These are phyloP conservation scores for Eulemur rubriventer DNA, from an alignment of 2,797 vertebrate genomes.

Conservation along the genomic window DNA sequence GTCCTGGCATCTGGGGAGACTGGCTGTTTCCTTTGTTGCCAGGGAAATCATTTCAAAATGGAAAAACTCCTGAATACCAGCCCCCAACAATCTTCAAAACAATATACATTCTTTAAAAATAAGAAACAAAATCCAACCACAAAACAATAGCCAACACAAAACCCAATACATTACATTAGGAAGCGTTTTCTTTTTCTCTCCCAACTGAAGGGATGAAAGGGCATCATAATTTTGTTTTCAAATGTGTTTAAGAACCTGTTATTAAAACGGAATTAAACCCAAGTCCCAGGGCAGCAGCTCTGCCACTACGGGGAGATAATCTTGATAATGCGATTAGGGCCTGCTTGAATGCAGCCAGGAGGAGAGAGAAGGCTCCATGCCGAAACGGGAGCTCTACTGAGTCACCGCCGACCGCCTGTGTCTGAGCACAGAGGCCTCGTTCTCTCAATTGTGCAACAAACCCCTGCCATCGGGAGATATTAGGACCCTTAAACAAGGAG, in stretches of 20 bases:
- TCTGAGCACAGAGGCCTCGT: not conserved
- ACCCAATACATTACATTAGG: not conserved
- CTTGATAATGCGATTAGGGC: slow-evolving; percentile 74
- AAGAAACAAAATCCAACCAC: not conserved
- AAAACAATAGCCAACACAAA: not conserved
- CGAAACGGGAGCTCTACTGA: accelerated
- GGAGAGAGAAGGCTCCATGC: not conserved
- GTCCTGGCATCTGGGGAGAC: slow-evolving; percentile 8
- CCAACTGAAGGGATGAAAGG: slow-evolving; percentile 70
- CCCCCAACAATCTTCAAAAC: not conserved
- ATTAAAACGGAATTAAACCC: slow-evolving; percentile 79
- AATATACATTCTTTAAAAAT: not conserved
- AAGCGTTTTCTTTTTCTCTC: not conserved
- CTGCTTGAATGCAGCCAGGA: not conserved
- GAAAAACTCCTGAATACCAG: not conserved
- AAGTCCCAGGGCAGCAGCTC: slow-evolving; percentile 65
- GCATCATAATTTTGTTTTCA: slow-evolving; percentile 79
- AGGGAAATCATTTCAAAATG: slow-evolving; percentile 39
- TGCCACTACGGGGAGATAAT: slow-evolving; percentile 52
- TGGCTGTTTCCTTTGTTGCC: slow-evolving; percentile 39
- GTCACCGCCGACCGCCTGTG: not conserved
- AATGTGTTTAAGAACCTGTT: slow-evolving; percentile 78
- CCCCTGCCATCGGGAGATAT: accelerated
- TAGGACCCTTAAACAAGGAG: not conserved
- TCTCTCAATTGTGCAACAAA: accelerated